Evolutionary conservation across 1,140 invertebrate genomes (phyloP), one percentile per base, ranked within the genome.

Genomic region (Drosophila pruinosa): DNA sequence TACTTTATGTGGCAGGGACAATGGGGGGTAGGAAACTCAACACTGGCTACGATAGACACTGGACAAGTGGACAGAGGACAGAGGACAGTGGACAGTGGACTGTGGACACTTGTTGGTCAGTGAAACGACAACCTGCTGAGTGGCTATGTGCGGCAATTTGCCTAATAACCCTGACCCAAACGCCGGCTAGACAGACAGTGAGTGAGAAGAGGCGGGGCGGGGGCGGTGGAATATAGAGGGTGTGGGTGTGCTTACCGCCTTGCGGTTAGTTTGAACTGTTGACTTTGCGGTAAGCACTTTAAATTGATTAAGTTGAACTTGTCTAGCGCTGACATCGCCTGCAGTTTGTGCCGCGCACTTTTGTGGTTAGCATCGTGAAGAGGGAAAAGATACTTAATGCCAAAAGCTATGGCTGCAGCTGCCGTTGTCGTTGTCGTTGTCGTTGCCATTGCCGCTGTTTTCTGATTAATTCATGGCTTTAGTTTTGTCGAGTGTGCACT

Each of bases 251-350:
- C 48, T 65, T 64, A 43, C 36, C 50, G 64, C 48, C 38, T 85
- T 85, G 81, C 74, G 81, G 81, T 85, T 85, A 78, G 81, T 88
- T 85, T 85, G 81, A 85, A 81, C 82, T 85, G 81, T 85, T 85
- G 81, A 85, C 81, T 86, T 81, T 85, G 81, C 58, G 81, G 81
- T 77, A 48, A 77, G 82, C 82, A 88, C 82, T 85, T 85, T 85
- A 85, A 85, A 88, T 85, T 85, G 82, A 85, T 85, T 85, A 85
- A 85, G 81, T 86, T 85, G 74, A 88, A 86, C 85, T 85, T 88
- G 81, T 86, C 81, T 77, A 86, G 82, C 64, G 72, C 57, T 72
- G 65, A 58, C 62, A 69, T 59, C 58, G 71, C 70, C 5, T 31
- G 48, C 48, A 5, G 21, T 17, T 15, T 48, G 45, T 28, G 24